A percentile compares a stretch with the other conserved stretches of the same genome.
Evolutionary conservation across 2,888 invertebrate genomes (phyloP).

Genomic region (Agapostemon virescens): DNA sequence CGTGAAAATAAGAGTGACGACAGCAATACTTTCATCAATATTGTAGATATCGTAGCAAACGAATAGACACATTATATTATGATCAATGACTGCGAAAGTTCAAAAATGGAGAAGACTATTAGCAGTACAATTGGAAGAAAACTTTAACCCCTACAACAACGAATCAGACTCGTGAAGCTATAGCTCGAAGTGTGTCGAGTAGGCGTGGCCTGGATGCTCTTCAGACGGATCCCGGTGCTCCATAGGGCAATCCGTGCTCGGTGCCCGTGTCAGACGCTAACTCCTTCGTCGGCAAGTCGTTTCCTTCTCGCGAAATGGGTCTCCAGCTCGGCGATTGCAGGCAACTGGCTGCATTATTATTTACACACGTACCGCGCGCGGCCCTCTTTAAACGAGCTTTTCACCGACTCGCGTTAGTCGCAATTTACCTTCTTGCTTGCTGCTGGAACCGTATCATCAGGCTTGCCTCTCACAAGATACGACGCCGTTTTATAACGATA

Average conservation of each 20-base stretch:
- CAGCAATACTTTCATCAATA: too few relatives aligned
- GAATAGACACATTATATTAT: too few relatives aligned
- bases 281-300: background rate
- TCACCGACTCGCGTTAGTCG: conserved; percentile 11
- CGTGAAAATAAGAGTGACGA: too few relatives aligned
- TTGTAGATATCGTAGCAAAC: too few relatives aligned
- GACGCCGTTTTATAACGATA: conserved; percentile 29
- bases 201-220: background rate
- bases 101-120: too few relatives aligned
- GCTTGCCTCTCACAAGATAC: background rate
- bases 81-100: too few relatives aligned
- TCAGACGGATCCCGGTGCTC: background rate
- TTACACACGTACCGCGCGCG: conserved; percentile 29
- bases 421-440: conserved; percentile 24
- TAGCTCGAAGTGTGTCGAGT: background rate
- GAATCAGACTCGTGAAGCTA: background rate
- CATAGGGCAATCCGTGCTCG: background rate
- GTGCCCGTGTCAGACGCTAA: background rate
- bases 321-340: conserved; percentile 20
- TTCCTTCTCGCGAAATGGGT: conserved; percentile 26
- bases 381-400: conserved; percentile 14
- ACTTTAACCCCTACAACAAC: too few relatives aligned
- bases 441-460: conserved; percentile 2
- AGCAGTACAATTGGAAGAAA: too few relatives aligned
- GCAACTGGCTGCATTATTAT: conserved; percentile 48